Percentiles rank a stretch among this genome's conserved stretches.
Evolutionary conservation across 2,113 vertebrate genomes (phyloP).

Genomic region (Phalacrocorax brasilianus): DNA sequence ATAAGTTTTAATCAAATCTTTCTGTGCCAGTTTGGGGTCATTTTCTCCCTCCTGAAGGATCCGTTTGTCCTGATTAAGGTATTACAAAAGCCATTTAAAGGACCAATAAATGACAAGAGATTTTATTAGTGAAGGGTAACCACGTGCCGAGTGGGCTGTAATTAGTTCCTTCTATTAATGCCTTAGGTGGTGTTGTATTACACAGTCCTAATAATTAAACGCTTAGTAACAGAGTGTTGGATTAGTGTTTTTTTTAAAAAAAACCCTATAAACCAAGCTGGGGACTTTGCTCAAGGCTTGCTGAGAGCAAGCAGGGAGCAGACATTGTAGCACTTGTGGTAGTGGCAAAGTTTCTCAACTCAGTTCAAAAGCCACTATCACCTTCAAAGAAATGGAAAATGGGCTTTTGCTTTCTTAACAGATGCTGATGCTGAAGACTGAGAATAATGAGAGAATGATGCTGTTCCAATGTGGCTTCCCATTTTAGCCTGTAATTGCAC

Average conservation of each 20-base stretch:
- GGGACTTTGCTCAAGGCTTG: not conserved
- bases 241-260: not conserved
- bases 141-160: not conserved
- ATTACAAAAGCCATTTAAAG: slow-evolving; percentile 4
- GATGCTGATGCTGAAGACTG: slow-evolving; percentile 17
- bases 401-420: not conserved
- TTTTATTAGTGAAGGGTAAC: not conserved
- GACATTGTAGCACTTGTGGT: fast-evolving
- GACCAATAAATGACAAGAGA: slow-evolving; percentile 2
- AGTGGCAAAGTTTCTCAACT: not conserved
- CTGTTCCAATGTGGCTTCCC: not conserved
- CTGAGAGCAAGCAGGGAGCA: not conserved
- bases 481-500: slow-evolving; percentile 11
- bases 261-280: not conserved
- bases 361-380: not conserved
- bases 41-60: not conserved
- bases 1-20: slow-evolving; percentile 39
- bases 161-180: slow-evolving; percentile 1
- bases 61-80: slow-evolving; percentile 16
- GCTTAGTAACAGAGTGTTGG: not conserved
- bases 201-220: slow-evolving; percentile 41
- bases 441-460: slow-evolving; percentile 22
- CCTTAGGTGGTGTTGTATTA: not conserved
- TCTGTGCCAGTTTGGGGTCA: not conserved
- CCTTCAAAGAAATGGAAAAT: slow-evolving; percentile 24